Conservation (phyloP, 2,888 invertebrate species). For the Scaptomyza polygonia region DNA sequence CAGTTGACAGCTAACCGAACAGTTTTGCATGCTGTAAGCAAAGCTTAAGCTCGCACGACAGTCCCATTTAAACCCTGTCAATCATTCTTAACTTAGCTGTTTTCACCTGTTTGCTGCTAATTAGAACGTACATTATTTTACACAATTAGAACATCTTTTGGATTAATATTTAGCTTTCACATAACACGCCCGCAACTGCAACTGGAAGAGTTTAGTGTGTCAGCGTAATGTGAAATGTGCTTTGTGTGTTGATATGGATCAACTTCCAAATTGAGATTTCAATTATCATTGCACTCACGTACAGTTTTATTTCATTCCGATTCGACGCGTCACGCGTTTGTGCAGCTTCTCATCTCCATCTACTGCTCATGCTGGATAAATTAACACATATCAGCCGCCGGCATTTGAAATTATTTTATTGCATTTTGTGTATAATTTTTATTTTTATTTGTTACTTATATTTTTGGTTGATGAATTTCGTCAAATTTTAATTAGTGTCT, state of each 20-base stretch:
- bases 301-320: conserved; percentile 43
- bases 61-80: neutral
- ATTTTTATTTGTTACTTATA: conserved; percentile 8
- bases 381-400: conserved; percentile 53
- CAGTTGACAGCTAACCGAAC: neutral
- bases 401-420: conserved; percentile 73
- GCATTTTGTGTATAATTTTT: conserved; percentile 48
- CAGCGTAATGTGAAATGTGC: conserved; percentile 17
- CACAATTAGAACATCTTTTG: conserved; percentile 61
- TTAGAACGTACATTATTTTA: conserved; percentile 6
- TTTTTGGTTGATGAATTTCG: conserved; percentile 47
- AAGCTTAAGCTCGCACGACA: neutral
- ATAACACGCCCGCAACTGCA: conserved; percentile 24
- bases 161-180: conserved; percentile 54
- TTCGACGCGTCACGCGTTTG: conserved; percentile 39
- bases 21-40: neutral
- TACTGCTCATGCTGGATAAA: conserved; percentile 45
- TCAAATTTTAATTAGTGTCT: conserved; percentile 74
- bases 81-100: neutral
- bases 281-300: conserved; percentile 60
- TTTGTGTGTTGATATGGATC: conserved; percentile 39
- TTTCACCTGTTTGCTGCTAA: conserved; percentile 10
- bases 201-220: conserved; percentile 35
- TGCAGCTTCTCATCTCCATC: conserved; percentile 24
- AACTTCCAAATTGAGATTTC: conserved; percentile 42